Evolutionary conservation across 37 sponge, comb jelly and placozoan genomes (phyloP), one percentile per base, ranked within the genome.

Genomic region (Ephydatia muelleri): DNA sequence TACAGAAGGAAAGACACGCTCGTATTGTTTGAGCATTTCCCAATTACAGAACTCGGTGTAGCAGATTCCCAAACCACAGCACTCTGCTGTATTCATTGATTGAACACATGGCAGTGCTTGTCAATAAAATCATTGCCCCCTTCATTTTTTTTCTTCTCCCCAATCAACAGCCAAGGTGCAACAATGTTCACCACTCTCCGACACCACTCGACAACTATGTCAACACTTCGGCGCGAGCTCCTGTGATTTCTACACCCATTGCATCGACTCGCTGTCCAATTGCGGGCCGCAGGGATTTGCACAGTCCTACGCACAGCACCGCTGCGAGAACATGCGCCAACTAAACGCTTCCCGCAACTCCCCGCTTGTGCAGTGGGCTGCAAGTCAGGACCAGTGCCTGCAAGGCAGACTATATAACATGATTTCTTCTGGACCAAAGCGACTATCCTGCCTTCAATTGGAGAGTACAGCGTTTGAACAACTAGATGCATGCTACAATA

Each of bases 221-320:
- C 38, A 22, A 38, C 64, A 74, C n/a, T 37, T 64, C 28, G 22
- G 30, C 28, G 28, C 39, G 35, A 64, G 34, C 0, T 81, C 86
- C 8, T 90, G 94, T 64, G n/a, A 81, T 4, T 90, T 85, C 68
- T 90, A 93, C 68, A 30, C 25, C 0, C 75, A 79, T 34, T 93
- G 94, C 65, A 77, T 93, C 0, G 94, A 93, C 65, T 40, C 78
- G 3, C 31, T 70, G 3, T 71, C 84, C 33, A 77, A 27, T 6
- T 89, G 91, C 70, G 82, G 78, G 36, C 9, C 5, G 3, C 25
- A 38, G 0, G 91, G 94, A n/a, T 89, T 93, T 35, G 39, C 77
- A 0, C 40, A 80, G 34, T 31, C 49, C 67, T 93, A 90, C 39
- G 91, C 88, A 29, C 19, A 75, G 67, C 70, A 29, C 0, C 49